Conservation (phyloP, 1,140 invertebrate genomes). For the Notospermus geniculatus region DNA sequence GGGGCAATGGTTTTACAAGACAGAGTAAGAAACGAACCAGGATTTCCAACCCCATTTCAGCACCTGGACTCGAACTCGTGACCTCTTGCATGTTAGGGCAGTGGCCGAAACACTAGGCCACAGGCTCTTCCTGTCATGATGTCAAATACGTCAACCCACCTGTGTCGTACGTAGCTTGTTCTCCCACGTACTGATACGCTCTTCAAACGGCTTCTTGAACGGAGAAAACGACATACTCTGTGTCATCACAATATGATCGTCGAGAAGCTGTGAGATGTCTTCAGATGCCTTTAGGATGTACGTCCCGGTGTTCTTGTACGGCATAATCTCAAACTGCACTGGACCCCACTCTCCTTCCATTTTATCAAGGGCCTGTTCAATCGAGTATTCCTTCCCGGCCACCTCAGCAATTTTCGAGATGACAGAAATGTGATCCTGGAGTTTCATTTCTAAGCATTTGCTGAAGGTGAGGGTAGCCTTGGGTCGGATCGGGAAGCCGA, state of each 20-base stretch:
- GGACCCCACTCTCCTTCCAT: constrained; percentile 59
- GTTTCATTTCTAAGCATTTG: constrained; percentile 66
- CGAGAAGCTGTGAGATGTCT: constrained; percentile 68
- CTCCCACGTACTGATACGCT: constrained; percentile 71
- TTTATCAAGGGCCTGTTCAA: constrained; percentile 65
- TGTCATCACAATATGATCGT: constrained; percentile 71
- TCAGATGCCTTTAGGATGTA: constrained; percentile 73
- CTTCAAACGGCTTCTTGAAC: constrained; percentile 72
- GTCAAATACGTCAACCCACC: constrained; percentile 36
- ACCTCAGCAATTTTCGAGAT: constrained; percentile 68
- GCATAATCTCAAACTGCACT: constrained; percentile 63
- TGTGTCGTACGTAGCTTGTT: constrained; percentile 63
- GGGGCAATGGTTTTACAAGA: too few species aligned
- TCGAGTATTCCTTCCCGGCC: constrained; percentile 73
- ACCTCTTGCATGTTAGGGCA: too few species aligned
- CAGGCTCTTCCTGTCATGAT: too few species aligned
- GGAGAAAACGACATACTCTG: constrained; percentile 75
- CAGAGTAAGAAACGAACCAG: too few species aligned
- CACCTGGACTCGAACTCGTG: too few species aligned
- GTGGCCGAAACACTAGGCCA: too few species aligned
- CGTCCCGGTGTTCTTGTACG: constrained; percentile 72
- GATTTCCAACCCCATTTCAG: too few species aligned
- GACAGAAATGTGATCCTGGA: constrained; percentile 62
- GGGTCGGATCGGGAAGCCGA: constrained; percentile 64
- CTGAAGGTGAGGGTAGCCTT: constrained; percentile 68